phyloP scores from a whole-genome alignment of 2,888 invertebrate genomes.

The Poecilobothrus nobilitatus region DNA sequence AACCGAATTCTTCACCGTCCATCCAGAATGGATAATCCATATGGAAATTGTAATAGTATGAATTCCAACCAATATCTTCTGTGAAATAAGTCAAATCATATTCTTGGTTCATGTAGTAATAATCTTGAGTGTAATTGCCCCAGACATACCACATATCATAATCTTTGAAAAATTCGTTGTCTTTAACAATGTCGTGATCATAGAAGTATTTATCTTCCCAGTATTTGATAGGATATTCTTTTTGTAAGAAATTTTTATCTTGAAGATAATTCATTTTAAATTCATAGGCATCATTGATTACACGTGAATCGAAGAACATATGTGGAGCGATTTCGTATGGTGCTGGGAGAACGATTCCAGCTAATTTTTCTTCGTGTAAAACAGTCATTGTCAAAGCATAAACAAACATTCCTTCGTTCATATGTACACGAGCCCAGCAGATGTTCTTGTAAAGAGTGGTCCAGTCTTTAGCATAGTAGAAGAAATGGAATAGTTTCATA shows the following conservation, averaged over 20 bases:
- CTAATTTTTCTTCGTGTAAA: constrained; percentile 58
- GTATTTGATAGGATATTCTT: neutral
- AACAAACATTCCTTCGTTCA: constrained; percentile 67
- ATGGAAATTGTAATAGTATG: constrained; percentile 55
- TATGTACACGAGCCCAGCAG: constrained; percentile 56
- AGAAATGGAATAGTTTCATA: constrained; percentile 46
- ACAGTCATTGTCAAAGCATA: constrained; percentile 60
- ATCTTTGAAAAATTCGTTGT: neutral
- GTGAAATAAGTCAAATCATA: constrained; percentile 58
- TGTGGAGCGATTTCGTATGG: constrained; percentile 71
- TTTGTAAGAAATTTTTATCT: constrained; percentile 2
- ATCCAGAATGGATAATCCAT: constrained; percentile 59
- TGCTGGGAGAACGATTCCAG: constrained; percentile 59
- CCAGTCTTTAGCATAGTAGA: constrained; percentile 54
- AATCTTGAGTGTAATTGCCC: constrained; percentile 12
- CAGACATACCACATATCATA: constrained; percentile 10
- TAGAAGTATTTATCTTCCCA: neutral
- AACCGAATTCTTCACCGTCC: constrained; percentile 47
- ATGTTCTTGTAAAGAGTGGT: constrained; percentile 50
- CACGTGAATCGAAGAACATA: constrained; percentile 62
- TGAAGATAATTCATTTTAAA: constrained; percentile 46
- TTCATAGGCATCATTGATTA: constrained; percentile 59
- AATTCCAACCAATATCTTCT: constrained; percentile 61
- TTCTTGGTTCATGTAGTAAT: constrained; percentile 43
- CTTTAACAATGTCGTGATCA: neutral